Percentiles rank a stretch among this genome's conserved stretches.
These are phyloP conservation scores for Pangasianodon gigas DNA, from an alignment of 2,113 vertebrate species.

Conservation along the genomic window DNA sequence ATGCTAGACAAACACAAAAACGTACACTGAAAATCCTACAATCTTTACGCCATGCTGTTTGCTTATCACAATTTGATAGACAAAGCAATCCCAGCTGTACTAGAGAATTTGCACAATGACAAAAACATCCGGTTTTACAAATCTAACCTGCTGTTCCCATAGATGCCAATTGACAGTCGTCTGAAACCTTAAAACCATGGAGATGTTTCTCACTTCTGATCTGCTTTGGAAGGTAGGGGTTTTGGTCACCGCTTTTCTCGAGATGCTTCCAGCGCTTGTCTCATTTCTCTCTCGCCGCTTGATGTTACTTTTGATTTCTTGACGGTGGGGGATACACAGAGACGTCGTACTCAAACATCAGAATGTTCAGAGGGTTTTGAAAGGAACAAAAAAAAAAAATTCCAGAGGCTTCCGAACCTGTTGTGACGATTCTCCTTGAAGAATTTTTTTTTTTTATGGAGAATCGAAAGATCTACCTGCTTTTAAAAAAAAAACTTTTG, in stretches of 20 bases:
- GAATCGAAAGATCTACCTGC: slow-evolving; percentile 22
- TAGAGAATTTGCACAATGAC: slow-evolving; percentile 22
- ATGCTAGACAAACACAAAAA: not conserved
- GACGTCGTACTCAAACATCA: slow-evolving; percentile 30
- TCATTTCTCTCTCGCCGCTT: slow-evolving; percentile 35
- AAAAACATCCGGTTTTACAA: slow-evolving; percentile 12
- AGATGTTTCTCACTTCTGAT: slow-evolving; percentile 31
- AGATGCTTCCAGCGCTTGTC: slow-evolving; percentile 33
- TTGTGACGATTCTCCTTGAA: slow-evolving; percentile 29
- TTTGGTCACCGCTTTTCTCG: slow-evolving; percentile 44
- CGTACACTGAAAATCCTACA: not conserved
- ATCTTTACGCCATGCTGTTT: slow-evolving; percentile 16
- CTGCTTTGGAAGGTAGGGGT: slow-evolving; percentile 22
- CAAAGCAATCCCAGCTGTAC: not conserved
- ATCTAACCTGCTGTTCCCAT: slow-evolving; percentile 33
- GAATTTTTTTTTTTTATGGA: not conserved
- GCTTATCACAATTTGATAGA: not conserved
- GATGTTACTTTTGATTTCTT: slow-evolving; percentile 41
- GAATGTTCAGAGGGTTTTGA: slow-evolving; percentile 27
- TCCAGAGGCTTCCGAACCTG: slow-evolving; percentile 3
- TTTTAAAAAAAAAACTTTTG: slow-evolving; percentile 15
- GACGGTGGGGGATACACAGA: slow-evolving; percentile 18
- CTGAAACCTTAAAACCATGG: slow-evolving; percentile 28
- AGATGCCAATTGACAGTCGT: slow-evolving; percentile 20
- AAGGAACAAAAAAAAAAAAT: not conserved